A percentile compares a stretch with the other conserved stretches of the same genome.
These are phyloP conservation scores for Taeniopygia guttata DNA, from an alignment of 2,797 vertebrate genomes.

Conservation along the genomic window DNA sequence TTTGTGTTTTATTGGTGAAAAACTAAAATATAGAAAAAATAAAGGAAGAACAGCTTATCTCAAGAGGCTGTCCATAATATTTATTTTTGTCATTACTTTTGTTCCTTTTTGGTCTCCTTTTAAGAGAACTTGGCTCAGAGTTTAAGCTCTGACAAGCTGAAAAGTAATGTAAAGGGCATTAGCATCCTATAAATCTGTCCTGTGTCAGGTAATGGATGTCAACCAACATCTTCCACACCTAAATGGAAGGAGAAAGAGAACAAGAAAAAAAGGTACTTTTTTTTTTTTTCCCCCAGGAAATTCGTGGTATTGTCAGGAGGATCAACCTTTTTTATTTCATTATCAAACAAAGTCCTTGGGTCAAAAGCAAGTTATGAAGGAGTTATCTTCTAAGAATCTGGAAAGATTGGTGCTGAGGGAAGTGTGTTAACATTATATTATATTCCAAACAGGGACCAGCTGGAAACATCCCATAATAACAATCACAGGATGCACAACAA, in stretches of 20 bases:
- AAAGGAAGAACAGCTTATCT: neutral
- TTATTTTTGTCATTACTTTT: slow-evolving; percentile 5
- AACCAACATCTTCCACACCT: neutral
- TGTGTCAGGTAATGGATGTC: neutral
- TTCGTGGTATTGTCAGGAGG: neutral
- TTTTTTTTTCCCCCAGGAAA: neutral
- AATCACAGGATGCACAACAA: neutral
- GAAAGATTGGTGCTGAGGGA: neutral
- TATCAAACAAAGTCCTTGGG: neutral
- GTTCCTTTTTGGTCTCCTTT: neutral
- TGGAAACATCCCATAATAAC: neutral
- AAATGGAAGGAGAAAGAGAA: neutral
- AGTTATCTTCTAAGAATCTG: neutral
- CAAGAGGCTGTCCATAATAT: neutral
- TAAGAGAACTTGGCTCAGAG: neutral
- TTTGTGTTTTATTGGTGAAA: neutral
- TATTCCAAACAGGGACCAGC: neutral
- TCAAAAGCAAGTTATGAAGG: neutral
- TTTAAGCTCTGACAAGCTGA: neutral
- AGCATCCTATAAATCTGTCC: neutral
- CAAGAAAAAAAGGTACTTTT: neutral
- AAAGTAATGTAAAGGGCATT: neutral
- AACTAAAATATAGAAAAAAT: neutral
- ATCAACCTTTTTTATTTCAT: neutral
- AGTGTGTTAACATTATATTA: neutral